Percentiles rank a stretch among this genome's conserved stretches.
Evolutionary conservation across 2,113 vertebrate genomes (phyloP).

Genomic region (Oncorhynchus kisutch): DNA sequence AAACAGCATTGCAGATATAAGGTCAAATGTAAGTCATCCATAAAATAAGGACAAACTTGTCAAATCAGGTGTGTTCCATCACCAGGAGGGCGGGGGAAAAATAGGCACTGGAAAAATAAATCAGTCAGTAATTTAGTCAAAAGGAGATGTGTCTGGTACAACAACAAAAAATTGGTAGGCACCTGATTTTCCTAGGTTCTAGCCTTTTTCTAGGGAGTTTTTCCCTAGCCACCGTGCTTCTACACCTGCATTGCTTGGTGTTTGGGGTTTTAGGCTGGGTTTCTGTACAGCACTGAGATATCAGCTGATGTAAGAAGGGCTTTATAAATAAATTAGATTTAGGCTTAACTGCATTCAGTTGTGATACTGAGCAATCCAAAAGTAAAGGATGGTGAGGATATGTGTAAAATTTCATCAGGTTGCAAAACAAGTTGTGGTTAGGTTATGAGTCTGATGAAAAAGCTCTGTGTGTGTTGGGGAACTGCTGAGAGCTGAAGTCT

Average conservation of each 20-base stretch:
- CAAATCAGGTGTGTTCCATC: constrained; percentile 14
- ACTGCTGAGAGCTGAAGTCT: constrained; percentile 82
- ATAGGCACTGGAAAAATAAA: constrained; percentile 55
- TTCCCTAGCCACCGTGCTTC: too few species aligned
- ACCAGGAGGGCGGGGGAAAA: constrained; percentile 10
- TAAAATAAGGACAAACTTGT: constrained; percentile 20
- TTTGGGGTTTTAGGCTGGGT: too few species aligned
- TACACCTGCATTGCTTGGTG: too few species aligned
- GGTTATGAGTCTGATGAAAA: constrained; percentile 82
- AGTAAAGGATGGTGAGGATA: neutral
- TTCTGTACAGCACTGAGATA: too few species aligned
- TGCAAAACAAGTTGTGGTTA: neutral
- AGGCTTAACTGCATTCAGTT: constrained; percentile 13
- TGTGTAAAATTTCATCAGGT: neutral
- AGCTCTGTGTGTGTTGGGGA: constrained; percentile 82
- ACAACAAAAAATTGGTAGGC: neutral
- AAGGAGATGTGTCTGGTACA: constrained; percentile 8
- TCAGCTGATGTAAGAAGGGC: too few species aligned
- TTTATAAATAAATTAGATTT: too few species aligned
- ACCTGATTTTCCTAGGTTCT: too few species aligned
- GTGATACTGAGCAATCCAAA: constrained; percentile 23
- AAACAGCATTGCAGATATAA: neutral
- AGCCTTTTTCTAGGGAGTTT: too few species aligned
- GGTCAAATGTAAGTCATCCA: neutral
- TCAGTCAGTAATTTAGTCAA: constrained; percentile 30